These are phyloP conservation scores for Notiomystis cincta DNA, from an alignment of 2,113 vertebrate species.

Conservation along the genomic window DNA sequence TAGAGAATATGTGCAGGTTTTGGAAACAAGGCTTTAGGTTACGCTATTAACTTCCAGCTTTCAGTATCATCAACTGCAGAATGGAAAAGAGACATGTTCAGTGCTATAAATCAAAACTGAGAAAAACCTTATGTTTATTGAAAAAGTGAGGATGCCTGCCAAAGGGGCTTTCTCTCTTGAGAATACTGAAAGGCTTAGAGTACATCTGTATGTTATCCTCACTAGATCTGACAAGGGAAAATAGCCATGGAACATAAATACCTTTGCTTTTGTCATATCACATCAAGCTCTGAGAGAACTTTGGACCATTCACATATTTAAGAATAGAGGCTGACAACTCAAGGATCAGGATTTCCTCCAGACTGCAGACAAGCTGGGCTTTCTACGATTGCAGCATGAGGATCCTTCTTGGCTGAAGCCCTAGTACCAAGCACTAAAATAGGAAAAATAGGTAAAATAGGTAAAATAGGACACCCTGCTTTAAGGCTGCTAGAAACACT, in stretches of 20 bases:
- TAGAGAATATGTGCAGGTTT: not conserved
- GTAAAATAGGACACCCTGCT: not conserved
- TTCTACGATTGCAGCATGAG: not conserved
- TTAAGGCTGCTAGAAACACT: not conserved
- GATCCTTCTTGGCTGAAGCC: not conserved
- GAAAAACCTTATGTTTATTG: slow-evolving; percentile 37
- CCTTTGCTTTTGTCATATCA: slow-evolving; percentile 3
- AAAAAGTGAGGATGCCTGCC: slow-evolving; percentile 15
- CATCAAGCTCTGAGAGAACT: not conserved
- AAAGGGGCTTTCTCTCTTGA: slow-evolving; percentile 9
- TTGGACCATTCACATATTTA: not conserved
- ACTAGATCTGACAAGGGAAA: not conserved
- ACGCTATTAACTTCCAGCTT: slow-evolving; percentile 28
- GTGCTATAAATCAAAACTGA: slow-evolving; percentile 38
- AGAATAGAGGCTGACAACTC: not conserved
- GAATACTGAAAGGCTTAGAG: not conserved
- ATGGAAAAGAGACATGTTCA: slow-evolving; percentile 25
- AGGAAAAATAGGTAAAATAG: not conserved
- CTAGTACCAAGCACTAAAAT: not conserved
- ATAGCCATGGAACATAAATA: not conserved
- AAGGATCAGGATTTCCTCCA: not conserved
- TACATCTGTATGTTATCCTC: not conserved
- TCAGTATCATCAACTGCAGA: not conserved
- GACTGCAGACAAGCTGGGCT: not conserved
- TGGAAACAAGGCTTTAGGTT: not conserved